These are phyloP conservation scores for Patella ulyssiponensis DNA, from an alignment of 2,888 invertebrate genomes.

Conservation along the genomic window DNA sequence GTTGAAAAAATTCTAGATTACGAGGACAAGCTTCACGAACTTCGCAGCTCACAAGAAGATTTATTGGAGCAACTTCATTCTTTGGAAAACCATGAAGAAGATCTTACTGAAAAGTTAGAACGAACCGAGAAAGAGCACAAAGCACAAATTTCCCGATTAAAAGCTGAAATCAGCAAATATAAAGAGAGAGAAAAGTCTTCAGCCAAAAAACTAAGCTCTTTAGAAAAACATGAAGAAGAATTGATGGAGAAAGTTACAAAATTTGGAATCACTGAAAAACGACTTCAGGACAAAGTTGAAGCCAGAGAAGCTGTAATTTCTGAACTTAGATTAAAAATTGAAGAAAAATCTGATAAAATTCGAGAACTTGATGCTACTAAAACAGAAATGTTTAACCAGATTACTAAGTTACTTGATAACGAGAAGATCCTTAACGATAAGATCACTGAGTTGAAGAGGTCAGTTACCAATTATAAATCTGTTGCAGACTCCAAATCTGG, in stretches of 20 bases:
- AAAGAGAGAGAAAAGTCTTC: constrained; percentile 39
- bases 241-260: constrained; percentile 38
- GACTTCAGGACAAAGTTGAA: background rate
- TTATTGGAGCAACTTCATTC: constrained; percentile 56
- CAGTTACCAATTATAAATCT: constrained; percentile 22
- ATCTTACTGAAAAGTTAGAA: constrained; percentile 40
- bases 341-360: constrained; percentile 18
- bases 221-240: constrained; percentile 49
- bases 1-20: constrained; percentile 55
- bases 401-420: constrained; percentile 38
- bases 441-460: constrained; percentile 23
- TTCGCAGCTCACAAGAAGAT: constrained; percentile 55
- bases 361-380: constrained; percentile 23
- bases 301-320: background rate
- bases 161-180: constrained; percentile 33
- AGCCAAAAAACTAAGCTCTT: constrained; percentile 35
- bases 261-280: constrained; percentile 4
- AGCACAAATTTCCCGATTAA: constrained; percentile 23
- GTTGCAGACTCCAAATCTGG: background rate
- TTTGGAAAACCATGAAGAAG: constrained; percentile 48
- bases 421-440: constrained; percentile 32
- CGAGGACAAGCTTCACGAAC: constrained; percentile 54
- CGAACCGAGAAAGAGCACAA: constrained; percentile 28
- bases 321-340: constrained; percentile 24
- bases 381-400: constrained; percentile 37